Evolutionary conservation across 92 coral and sea anemone genomes (phyloP).

Genomic region (Palythoa heliodiscus): DNA sequence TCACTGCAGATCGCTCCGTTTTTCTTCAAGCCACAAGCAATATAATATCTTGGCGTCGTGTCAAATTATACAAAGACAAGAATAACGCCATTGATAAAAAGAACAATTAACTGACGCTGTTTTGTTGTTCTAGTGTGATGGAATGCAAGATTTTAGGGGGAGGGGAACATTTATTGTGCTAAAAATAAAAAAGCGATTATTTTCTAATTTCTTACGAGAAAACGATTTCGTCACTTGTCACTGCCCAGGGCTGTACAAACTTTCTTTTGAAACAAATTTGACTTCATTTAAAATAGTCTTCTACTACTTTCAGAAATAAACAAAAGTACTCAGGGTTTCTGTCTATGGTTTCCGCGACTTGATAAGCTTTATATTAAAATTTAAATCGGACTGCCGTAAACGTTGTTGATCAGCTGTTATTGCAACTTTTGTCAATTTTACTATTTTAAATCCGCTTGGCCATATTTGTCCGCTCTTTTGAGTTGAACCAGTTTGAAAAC

Average conservation of each 20-base stretch:
- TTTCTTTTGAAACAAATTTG: too few relatives aligned
- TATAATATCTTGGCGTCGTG: slow-evolving; percentile 6
- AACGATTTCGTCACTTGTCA: too few relatives aligned
- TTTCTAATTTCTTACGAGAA: too few relatives aligned
- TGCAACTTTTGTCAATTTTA: background rate
- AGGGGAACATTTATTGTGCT: too few relatives aligned
- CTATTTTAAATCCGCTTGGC: background rate
- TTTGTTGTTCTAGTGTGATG: too few relatives aligned
- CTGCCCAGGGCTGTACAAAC: too few relatives aligned
- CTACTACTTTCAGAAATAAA: too few relatives aligned
- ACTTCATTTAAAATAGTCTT: too few relatives aligned
- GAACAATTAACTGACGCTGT: background rate
- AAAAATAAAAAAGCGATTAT: too few relatives aligned
- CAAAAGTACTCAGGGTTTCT: background rate
- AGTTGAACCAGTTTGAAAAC: background rate
- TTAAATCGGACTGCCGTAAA: background rate
- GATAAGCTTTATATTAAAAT: background rate
- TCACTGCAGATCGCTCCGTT: background rate
- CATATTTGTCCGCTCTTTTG: background rate
- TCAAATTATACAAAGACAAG: background rate
- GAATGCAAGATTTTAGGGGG: too few relatives aligned
- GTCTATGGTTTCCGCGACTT: background rate
- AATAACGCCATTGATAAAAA: background rate
- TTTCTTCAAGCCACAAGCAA: background rate
- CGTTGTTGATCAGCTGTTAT: background rate